A percentile compares a stretch with the other conserved stretches of the same genome.
Conservation (phyloP, 2,113 vertebrate species). For the Mastomys natalensis region DNA sequence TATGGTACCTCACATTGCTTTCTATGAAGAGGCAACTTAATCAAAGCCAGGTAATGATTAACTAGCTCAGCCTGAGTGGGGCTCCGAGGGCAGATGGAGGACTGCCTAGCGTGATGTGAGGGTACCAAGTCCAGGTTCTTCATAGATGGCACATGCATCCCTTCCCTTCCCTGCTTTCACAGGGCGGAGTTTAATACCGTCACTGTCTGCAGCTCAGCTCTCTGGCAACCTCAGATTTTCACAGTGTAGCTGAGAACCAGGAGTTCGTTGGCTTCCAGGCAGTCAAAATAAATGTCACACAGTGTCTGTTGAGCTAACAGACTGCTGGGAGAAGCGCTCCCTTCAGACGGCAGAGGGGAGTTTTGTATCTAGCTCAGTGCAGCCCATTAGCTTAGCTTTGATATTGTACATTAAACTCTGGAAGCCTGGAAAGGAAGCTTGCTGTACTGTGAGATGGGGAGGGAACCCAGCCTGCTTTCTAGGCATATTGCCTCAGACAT, state of each 20-base stretch:
- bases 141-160: neutral
- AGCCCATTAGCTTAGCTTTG: neutral
- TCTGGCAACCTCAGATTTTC: constrained; percentile 54
- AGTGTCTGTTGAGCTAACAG: constrained; percentile 31
- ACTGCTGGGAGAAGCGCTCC: neutral
- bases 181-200: neutral
- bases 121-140: neutral
- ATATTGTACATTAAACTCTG: neutral
- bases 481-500: neutral
- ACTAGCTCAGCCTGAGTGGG: neutral
- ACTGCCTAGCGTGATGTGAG: neutral
- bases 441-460: neutral
- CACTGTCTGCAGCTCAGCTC: neutral
- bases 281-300: constrained; percentile 66
- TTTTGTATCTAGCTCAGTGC: constrained; percentile 20
- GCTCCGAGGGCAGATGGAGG: neutral
- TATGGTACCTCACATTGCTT: neutral
- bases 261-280: constrained; percentile 67
- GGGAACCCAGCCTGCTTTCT: constrained; percentile 18
- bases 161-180: neutral
- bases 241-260: constrained; percentile 67
- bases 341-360: neutral
- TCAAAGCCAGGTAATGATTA: constrained; percentile 64
- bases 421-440: neutral
- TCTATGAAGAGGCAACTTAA: constrained; percentile 63